phyloP scores from a whole-genome alignment of 2,113 vertebrate species.

The Mesoclemmys tuberculata region DNA sequence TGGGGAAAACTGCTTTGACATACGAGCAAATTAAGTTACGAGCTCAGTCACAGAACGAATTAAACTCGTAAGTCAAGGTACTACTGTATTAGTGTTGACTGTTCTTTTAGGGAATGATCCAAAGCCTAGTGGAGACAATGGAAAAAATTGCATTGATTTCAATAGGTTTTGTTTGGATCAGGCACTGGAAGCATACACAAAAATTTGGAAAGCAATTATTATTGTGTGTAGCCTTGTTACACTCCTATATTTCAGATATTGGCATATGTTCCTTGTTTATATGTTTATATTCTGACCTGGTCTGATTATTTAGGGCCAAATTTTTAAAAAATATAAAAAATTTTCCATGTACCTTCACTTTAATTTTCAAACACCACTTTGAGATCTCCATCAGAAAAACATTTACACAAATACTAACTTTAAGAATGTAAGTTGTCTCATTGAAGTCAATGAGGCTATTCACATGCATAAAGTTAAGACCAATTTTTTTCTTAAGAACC shows the following conservation, averaged over 20 bases:
- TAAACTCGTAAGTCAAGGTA: no score
- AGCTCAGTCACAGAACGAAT: no score
- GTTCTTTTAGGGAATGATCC: not conserved
- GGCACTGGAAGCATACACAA: not conserved
- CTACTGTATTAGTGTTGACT: not conserved
- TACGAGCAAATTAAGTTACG: no score
- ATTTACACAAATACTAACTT: rapidly evolving
- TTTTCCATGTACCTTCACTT: not conserved
- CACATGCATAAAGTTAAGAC: not conserved
- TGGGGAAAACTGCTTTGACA: no score
- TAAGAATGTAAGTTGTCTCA: not conserved
- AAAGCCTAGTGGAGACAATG: not conserved
- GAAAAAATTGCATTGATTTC: not conserved
- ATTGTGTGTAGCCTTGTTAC: no score
- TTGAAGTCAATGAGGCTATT: not conserved
- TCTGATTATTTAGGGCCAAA: no score
- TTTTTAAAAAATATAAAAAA: no score
- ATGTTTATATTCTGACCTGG: no score
- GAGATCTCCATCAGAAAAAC: not conserved
- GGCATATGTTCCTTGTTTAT: no score
- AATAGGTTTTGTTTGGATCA: not conserved
- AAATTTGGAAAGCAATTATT: no score
- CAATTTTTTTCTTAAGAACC: not conserved
- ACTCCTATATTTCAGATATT: no score
- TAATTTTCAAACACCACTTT: not conserved